phyloP scores from a whole-genome alignment of 2,888 invertebrate species.

The Nephrotoma flavescens region DNA sequence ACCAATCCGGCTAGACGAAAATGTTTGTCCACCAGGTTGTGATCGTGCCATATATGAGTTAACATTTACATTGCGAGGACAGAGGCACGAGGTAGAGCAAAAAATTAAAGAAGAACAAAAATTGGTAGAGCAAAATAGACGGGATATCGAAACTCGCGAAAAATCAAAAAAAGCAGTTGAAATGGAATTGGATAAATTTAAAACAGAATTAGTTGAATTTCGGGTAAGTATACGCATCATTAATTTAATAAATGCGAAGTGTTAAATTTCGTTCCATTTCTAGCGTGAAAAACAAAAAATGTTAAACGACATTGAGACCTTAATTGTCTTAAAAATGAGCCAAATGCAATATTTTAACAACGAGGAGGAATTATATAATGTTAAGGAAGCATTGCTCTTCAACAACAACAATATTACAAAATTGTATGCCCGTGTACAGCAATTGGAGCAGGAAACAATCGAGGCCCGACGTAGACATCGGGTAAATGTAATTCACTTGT shows the following conservation, averaged over 20 bases:
- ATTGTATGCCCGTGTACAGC: constrained; percentile 45
- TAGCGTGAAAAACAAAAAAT: constrained; percentile 59
- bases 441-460: constrained; percentile 48
- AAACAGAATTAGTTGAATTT: constrained; percentile 45
- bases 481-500: constrained; percentile 49
- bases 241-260: not conserved
- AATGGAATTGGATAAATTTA: constrained; percentile 36
- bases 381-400: constrained; percentile 42
- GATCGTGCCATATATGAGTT: constrained; percentile 50
- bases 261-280: constrained; percentile 10
- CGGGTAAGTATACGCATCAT: constrained; percentile 36
- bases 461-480: constrained; percentile 42
- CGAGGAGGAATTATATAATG: constrained; percentile 33
- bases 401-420: constrained; percentile 40
- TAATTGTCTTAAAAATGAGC: constrained; percentile 50
- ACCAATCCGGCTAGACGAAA: constrained; percentile 52
- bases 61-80: constrained; percentile 45
- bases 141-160: constrained; percentile 43
- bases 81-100: constrained; percentile 42
- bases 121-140: constrained; percentile 39
- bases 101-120: constrained; percentile 41
- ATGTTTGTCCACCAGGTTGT: constrained; percentile 54
- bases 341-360: constrained; percentile 46
- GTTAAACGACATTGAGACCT: constrained; percentile 61
- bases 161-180: constrained; percentile 42